Evolutionary conservation across 1,140 invertebrate genomes (phyloP).

Genomic region (Ceratoteleas bidentatus): DNA sequence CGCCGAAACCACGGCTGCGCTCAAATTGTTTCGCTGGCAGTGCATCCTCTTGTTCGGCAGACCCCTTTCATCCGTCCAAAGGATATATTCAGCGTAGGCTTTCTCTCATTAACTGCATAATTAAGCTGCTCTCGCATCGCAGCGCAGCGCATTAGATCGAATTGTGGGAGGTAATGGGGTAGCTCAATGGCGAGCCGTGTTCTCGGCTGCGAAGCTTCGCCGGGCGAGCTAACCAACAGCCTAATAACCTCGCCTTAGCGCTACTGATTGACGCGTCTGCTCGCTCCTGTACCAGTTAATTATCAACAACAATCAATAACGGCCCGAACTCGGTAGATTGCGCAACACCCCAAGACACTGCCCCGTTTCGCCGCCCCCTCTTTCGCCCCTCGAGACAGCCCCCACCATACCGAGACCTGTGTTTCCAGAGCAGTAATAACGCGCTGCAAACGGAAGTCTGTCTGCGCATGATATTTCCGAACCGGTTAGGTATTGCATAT

Average conservation of each 20-base stretch:
- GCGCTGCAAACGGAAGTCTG: conserved; percentile 47
- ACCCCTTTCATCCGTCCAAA: conserved; percentile 50
- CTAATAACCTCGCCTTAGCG: conserved; percentile 79
- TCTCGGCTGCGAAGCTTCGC: conserved; percentile 59
- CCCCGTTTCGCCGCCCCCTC: neutral
- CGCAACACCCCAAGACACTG: conserved; percentile 57
- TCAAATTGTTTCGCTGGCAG: conserved; percentile 53
- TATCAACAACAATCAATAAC: conserved; percentile 81
- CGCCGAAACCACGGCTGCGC: conserved; percentile 10
- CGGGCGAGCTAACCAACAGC: conserved; percentile 75
- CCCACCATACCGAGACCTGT: conserved; percentile 36
- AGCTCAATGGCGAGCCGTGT: conserved; percentile 72
- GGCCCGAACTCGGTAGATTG: conserved; percentile 55
- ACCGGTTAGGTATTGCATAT: conserved; percentile 31
- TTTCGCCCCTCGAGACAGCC: no score
- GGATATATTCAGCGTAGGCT: conserved; percentile 70
- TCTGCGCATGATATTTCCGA: conserved; percentile 64
- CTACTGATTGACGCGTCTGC: conserved; percentile 78
- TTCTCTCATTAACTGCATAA: conserved; percentile 79
- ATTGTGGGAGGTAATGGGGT: conserved; percentile 79
- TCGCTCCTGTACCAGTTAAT: conserved; percentile 75
- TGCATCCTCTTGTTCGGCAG: conserved; percentile 49
- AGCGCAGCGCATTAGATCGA: conserved; percentile 77
- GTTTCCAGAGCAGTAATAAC: conserved; percentile 55
- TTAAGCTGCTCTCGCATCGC: conserved; percentile 78